Conservation (phyloP, 2,888 invertebrate genomes). For the Therioaphis trifolii region DNA sequence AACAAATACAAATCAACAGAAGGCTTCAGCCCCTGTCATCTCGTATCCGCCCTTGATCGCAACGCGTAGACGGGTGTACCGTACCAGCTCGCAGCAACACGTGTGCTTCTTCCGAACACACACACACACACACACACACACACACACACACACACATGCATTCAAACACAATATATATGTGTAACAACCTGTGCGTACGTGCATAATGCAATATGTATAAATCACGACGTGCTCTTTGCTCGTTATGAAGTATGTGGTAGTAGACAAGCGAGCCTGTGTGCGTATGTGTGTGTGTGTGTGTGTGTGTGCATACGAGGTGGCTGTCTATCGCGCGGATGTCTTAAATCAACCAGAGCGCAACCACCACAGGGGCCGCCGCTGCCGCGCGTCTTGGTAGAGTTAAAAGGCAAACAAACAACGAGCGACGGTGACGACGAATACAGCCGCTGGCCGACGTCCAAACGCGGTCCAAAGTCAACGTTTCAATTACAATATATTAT, state of each 20-base stretch:
- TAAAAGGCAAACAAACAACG: slow-evolving; percentile 55
- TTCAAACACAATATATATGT: background rate
- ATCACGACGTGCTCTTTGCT: slow-evolving; percentile 46
- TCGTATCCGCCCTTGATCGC: no score
- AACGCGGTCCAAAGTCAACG: slow-evolving; percentile 3
- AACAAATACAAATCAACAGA: no score
- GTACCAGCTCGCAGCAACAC: background rate
- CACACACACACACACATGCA: no score
- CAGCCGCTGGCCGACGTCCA: slow-evolving; percentile 40
- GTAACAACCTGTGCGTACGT: background rate
- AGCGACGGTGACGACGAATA: background rate
- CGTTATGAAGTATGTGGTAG: slow-evolving; percentile 20
- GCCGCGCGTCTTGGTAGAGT: slow-evolving; percentile 15
- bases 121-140: background rate
- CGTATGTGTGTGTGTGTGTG: background rate
- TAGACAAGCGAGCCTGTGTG: background rate
- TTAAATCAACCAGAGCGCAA: slow-evolving; percentile 58
- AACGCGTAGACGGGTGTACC: no score
- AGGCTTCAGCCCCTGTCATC: no score
- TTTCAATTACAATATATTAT: slow-evolving; percentile 46
- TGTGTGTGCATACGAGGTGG: background rate
- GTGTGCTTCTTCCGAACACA: background rate
- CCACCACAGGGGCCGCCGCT: background rate
- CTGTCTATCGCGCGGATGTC: slow-evolving; percentile 49
- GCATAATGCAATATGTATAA: background rate